phyloP scores from a whole-genome alignment of 2,797 vertebrate species.

The Melanotaenia boesemani region DNA sequence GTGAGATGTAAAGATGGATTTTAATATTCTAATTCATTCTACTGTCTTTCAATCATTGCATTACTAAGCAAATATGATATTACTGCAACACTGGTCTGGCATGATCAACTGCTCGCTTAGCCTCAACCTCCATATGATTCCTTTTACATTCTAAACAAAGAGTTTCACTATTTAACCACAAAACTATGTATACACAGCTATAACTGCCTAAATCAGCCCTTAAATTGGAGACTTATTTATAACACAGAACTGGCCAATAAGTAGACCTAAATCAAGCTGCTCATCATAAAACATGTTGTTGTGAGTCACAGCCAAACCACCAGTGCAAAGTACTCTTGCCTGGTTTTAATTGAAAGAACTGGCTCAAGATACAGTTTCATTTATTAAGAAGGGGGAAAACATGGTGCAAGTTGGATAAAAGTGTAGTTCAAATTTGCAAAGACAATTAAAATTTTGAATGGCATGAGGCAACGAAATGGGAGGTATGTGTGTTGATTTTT shows the following conservation, averaged over 20 bases:
- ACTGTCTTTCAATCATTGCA: constrained; percentile 34
- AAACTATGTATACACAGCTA: constrained; percentile 43
- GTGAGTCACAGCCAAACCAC: constrained; percentile 57
- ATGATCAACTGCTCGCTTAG: constrained; percentile 1
- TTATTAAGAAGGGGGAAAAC: neutral
- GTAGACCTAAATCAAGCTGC: constrained; percentile 50
- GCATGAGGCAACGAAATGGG: constrained; percentile 28
- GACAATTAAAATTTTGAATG: constrained; percentile 23
- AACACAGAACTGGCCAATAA: constrained; percentile 41
- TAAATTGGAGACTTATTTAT: constrained; percentile 53
- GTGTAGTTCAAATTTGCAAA: constrained; percentile 15
- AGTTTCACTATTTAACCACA: constrained; percentile 43
- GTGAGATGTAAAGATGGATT: constrained; percentile 27
- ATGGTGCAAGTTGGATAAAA: constrained; percentile 13
- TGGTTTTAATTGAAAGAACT: constrained; percentile 47
- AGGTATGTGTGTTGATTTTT: neutral
- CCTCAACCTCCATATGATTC: constrained; percentile 49
- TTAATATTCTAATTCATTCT: constrained; percentile 19
- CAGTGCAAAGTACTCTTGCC: constrained; percentile 31
- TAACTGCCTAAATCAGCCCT: constrained; percentile 53
- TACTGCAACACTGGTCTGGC: constrained; percentile 41
- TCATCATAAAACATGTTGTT: constrained; percentile 59
- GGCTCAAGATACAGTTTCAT: constrained; percentile 15
- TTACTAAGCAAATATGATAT: constrained; percentile 29
- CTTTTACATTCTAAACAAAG: constrained; percentile 54